Evolutionary conservation across 2,888 invertebrate species (phyloP).

Genomic region (Caenorhabditis sp.): DNA sequence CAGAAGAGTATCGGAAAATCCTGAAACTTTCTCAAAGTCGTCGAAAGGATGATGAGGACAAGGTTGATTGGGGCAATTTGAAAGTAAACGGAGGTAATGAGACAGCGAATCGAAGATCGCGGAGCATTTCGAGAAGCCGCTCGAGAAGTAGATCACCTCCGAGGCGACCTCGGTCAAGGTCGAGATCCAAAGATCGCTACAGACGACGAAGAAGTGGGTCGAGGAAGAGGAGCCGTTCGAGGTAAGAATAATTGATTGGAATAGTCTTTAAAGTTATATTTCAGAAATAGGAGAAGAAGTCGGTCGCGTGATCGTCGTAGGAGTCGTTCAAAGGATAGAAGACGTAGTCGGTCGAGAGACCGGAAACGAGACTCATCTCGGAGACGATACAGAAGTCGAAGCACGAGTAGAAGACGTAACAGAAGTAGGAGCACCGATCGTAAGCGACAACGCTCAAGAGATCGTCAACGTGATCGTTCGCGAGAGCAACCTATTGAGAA

Average conservation of each 20-base stretch:
- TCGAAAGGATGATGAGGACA: slow-evolving; percentile 48
- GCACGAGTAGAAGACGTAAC: slow-evolving; percentile 36
- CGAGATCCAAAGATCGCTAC: slow-evolving; percentile 44
- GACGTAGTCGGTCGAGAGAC: slow-evolving; percentile 36
- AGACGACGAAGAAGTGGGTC: slow-evolving; percentile 41
- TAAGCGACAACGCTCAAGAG: slow-evolving; percentile 33
- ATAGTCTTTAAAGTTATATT: not conserved
- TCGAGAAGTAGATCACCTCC: slow-evolving; percentile 43
- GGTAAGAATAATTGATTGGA: not conserved
- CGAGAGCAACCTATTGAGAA: slow-evolving; percentile 27
- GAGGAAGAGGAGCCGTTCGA: slow-evolving; percentile 32
- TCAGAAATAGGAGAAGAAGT: slow-evolving; percentile 26
- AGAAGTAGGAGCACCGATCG: slow-evolving; percentile 18
- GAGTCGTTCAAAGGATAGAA: slow-evolving; percentile 46
- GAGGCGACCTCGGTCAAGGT: slow-evolving; percentile 21
- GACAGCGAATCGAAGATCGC: slow-evolving; percentile 23
- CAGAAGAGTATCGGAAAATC: slow-evolving; percentile 73
- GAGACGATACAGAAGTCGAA: slow-evolving; percentile 27
- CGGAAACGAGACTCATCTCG: slow-evolving; percentile 29
- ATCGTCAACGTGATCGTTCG: slow-evolving; percentile 37
- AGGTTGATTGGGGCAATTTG: slow-evolving; percentile 58
- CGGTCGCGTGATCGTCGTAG: slow-evolving; percentile 34
- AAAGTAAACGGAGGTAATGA: slow-evolving; percentile 25
- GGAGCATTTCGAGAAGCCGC: slow-evolving; percentile 14
- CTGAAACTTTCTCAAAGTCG: slow-evolving; percentile 67